Conservation (phyloP, 2,888 invertebrate genomes). For the Caenorhabditis afra region DNA sequence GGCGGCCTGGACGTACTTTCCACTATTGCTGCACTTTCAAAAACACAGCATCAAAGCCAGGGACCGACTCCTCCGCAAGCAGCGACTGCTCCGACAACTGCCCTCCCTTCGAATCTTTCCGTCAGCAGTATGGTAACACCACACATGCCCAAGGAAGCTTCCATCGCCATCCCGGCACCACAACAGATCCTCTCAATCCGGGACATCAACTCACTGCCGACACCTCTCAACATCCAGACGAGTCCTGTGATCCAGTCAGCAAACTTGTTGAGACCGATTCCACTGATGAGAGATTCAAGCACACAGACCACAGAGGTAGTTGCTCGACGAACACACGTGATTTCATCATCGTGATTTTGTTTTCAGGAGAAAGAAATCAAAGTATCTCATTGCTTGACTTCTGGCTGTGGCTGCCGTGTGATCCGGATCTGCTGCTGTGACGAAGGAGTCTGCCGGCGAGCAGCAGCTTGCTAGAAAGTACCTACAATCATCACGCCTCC, state of each 20-base stretch:
- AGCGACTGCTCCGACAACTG: conserved; percentile 46
- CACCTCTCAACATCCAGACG: conserved; percentile 51
- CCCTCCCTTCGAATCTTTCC: conserved; percentile 40
- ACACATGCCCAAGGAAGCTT: conserved; percentile 60
- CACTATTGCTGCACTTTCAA: conserved; percentile 61
- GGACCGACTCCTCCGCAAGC: conserved; percentile 34
- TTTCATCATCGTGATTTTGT: conserved; percentile 23
- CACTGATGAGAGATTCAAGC: conserved; percentile 51
- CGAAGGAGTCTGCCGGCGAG: conserved; percentile 63
- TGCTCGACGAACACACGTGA: conserved; percentile 23
- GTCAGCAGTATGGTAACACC: conserved; percentile 39
- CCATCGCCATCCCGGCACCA: conserved; percentile 38
- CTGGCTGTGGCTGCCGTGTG: conserved; percentile 73
- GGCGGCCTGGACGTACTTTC: conserved; percentile 66
- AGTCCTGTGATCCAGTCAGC: conserved; percentile 59
- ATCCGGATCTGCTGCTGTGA: conserved; percentile 77
- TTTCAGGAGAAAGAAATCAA: conserved; percentile 61
- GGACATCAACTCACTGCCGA: conserved; percentile 55
- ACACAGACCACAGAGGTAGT: conserved; percentile 58
- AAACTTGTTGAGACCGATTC: conserved; percentile 46
- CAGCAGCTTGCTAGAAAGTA: conserved; percentile 44
- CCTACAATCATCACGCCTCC: conserved; percentile 21
- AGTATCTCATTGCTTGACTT: conserved; percentile 65
- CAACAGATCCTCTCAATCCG: conserved; percentile 45
- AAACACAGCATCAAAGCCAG: conserved; percentile 27